Evolutionary conservation across 92 coral and sea anemone species (phyloP), one percentile per base, ranked within the genome.

Genomic region (Galaxea fascicularis): DNA sequence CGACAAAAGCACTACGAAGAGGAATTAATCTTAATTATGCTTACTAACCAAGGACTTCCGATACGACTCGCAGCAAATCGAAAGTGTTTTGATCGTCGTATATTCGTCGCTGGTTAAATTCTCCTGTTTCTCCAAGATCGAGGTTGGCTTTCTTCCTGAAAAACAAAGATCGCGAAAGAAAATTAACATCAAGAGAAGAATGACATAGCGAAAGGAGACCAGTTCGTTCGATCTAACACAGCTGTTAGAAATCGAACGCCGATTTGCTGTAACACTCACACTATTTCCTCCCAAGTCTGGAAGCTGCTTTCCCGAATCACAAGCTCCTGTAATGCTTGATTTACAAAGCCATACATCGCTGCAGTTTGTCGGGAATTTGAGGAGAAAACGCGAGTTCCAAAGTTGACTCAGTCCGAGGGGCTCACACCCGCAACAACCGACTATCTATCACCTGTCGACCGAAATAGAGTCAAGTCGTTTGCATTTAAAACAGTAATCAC

Each of bases 11-110:
- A n/a, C n/a, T n/a, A n/a, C n/a, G n/a, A n/a, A n/a, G n/a, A 49
- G 11, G 13, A 49, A 49, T 49, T 10, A 67, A 22, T 25, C n/a
- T 26, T 16, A 12, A n/a, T 17, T 46, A 30, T 57, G 21, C 11
- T 21, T 20, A 66, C 98, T 85, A 71, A 96, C 99, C 98, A 21
- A 94, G 79, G 29, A 91, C 94, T 71, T 90, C 98, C 28, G 94
- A 94, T 30, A 94, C 94, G 11, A 94, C 90, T 88, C 90, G 91
- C 29, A 96, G 83, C 66, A 96, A 71, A 66, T 92, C 94, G 69
- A 91, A 86, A 25, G 98, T 95, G 76, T 94, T 93, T 87, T 96
- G 96, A 63, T 96, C 99, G 73, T 96, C 98, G 44, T 96, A 96
- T 65, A 96, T 94, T 73, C 99, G 88, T 75, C 99, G 89, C 86